Percentiles rank a stretch among this genome's conserved stretches.
Evolutionary conservation across 2,797 vertebrate species (phyloP).

Genomic region (Siniperca obscura): DNA sequence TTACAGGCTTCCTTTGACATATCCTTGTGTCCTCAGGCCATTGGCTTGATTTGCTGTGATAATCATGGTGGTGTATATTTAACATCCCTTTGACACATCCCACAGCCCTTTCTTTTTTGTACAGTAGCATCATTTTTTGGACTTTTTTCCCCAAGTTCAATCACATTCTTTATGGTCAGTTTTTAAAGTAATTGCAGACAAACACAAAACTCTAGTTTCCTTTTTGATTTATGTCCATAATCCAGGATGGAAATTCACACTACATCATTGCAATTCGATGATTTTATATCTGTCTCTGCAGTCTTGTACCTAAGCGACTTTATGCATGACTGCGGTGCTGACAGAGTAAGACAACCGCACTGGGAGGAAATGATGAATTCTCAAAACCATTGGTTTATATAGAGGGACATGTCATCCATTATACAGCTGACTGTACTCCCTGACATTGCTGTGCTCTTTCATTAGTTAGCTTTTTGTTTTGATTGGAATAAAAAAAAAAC

Average conservation of each 20-base stretch:
- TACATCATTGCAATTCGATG: conserved; percentile 39
- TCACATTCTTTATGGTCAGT: conserved; percentile 19
- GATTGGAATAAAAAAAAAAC: conserved; percentile 32
- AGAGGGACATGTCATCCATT: conserved; percentile 41
- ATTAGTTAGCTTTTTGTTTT: conserved; percentile 38
- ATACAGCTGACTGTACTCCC: conserved; percentile 19
- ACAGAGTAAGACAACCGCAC: conserved; percentile 59
- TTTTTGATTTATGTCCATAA: conserved; percentile 56
- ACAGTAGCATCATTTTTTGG: neutral
- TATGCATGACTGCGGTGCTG: conserved; percentile 66
- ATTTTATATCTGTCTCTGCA: conserved; percentile 64
- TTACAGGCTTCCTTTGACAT: conserved; percentile 52
- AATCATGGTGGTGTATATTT: conserved; percentile 39
- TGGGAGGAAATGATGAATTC: conserved; percentile 62
- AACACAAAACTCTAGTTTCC: conserved; percentile 39
- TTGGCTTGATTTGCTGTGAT: conserved; percentile 49
- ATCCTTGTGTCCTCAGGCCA: conserved; percentile 26
- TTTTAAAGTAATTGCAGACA: conserved; percentile 27
- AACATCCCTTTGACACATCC: conserved; percentile 31
- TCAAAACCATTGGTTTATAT: conserved; percentile 46
- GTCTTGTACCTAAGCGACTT: conserved; percentile 60
- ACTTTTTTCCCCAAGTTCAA: neutral
- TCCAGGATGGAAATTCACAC: conserved; percentile 52
- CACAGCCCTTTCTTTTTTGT: neutral
- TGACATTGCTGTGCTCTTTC: conserved; percentile 9